Conservation (phyloP, 2,797 vertebrate genomes). For the Crypturellus tataupa region DNA sequence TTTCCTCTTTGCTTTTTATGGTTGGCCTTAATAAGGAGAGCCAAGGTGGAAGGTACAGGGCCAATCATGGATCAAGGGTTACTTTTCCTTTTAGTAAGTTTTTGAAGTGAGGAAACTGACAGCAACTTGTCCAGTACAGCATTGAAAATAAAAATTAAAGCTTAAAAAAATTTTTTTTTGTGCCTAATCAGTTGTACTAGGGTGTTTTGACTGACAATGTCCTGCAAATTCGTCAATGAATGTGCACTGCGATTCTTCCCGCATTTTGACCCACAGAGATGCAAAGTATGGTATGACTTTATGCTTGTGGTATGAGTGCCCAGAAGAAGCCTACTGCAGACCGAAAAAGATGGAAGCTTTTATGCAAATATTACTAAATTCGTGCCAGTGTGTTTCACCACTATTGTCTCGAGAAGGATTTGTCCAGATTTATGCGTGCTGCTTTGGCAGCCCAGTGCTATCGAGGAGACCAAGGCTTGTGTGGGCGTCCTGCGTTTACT, state of each 20-base stretch:
- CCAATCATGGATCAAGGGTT: not conserved
- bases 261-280: slow-evolving; percentile 13
- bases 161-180: not conserved
- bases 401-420: not conserved
- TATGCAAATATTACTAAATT: not conserved
- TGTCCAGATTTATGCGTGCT: not conserved
- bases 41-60: not conserved
- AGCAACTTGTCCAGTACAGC: not conserved
- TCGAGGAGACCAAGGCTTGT: not conserved
- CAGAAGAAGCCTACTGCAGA: not conserved
- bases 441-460: not conserved
- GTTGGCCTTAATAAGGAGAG: not conserved
- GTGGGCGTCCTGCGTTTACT: not conserved
- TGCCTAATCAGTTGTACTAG: not conserved
- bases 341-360: slow-evolving; percentile 34
- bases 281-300: slow-evolving; percentile 21
- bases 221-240: slow-evolving; percentile 5
- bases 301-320: slow-evolving; percentile 25
- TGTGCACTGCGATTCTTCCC: not conserved
- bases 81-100: not conserved
- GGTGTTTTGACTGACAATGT: not conserved
- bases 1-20: not conserved
- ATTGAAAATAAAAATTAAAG: too few relatives aligned
- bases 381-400: fast-evolving
- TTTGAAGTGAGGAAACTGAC: not conserved